Base-by-base conservation (phyloP, 1,140 invertebrate species). In the Papilio polyxenes region DNA sequence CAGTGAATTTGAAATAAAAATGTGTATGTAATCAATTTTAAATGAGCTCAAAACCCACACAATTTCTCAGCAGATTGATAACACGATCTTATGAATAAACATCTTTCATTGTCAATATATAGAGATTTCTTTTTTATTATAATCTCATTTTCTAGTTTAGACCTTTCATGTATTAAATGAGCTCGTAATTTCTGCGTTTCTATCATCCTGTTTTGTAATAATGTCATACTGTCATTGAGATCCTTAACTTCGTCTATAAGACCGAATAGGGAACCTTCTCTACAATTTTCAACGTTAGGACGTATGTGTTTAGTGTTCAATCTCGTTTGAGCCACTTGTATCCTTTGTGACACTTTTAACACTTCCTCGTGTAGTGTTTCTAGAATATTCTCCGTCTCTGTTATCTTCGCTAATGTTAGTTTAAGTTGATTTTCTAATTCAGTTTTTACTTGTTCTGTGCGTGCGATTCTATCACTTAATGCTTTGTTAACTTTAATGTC, bases 281-380 rank as follows among this genome's bases (percentile, higher is more conserved):
- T 95, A 84, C 96, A 97, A 89, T 96, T 97, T 89, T 97, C 97
- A 4, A 97, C 95, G 31, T 95, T 93, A 3, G 96, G 96, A 15
- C 96, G 92, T 51, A 95, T 93, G 44, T 95, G 94, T 80, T 97
- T 95, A 83, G 96, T 96, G 86, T 97, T 95, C 87, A 98, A 93
- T 85, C 97, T 95, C 5, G 97, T 97, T 88, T 97, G 97, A 5
- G 96, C 97, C 9, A 97, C 96, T 92, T 97, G 97, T 91, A 97
- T 95, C 10, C 96, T 95, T 23, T 95, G 94, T 81, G 97, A 96
- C 37, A 97, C 95, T 83, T 95, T 95, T 80, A 95, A 92, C 11
- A 96, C 95, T 40, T 95, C 95, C n/a, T 94, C 95, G 75, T 96
- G 95, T 51, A 97, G 90, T 31, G 95, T 94, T n/a, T 95, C 93